phyloP scores from a whole-genome alignment of 1,140 invertebrate species.

The Microplitis demolitor region DNA sequence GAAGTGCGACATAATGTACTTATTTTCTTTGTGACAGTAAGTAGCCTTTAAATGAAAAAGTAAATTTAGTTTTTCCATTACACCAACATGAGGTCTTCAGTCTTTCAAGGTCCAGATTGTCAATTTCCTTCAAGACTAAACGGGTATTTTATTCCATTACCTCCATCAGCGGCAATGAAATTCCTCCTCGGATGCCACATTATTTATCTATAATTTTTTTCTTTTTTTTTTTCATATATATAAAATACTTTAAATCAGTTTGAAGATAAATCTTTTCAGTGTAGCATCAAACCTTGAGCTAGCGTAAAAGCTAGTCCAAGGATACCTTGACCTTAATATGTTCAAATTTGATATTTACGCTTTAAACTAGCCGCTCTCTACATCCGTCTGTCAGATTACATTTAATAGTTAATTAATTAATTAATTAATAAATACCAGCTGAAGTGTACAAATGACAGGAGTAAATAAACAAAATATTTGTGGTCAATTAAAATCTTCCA shows the following conservation, averaged over 20 bases:
- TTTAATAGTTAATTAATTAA: not conserved
- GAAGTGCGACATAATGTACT: no score
- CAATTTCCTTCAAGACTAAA: conserved; percentile 4
- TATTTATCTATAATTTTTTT: not conserved
- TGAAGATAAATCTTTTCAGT: not conserved
- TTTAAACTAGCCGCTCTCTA: not conserved
- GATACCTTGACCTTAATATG: conserved; percentile 11
- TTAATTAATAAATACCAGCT: not conserved
- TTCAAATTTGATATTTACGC: conserved; percentile 12
- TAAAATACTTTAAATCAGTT: conserved; percentile 12
- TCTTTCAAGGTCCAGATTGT: conserved; percentile 1
- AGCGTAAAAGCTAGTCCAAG: conserved; percentile 32
- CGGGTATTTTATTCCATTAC: not conserved
- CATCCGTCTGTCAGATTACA: not conserved
- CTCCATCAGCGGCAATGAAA: conserved; percentile 25
- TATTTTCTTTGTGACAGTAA: no score
- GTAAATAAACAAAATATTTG: no score
- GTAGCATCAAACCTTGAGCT: not conserved
- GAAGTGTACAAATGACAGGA: no score
- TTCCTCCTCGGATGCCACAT: conserved; percentile 22
- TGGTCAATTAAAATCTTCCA: no score
- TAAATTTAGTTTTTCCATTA: not conserved
- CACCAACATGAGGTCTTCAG: not conserved
- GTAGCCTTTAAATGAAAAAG: no score
- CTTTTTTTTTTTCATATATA: not conserved